Evolutionary conservation across 2,888 invertebrate genomes (phyloP).

Genomic region (Lepidocyrtinus sp.): DNA sequence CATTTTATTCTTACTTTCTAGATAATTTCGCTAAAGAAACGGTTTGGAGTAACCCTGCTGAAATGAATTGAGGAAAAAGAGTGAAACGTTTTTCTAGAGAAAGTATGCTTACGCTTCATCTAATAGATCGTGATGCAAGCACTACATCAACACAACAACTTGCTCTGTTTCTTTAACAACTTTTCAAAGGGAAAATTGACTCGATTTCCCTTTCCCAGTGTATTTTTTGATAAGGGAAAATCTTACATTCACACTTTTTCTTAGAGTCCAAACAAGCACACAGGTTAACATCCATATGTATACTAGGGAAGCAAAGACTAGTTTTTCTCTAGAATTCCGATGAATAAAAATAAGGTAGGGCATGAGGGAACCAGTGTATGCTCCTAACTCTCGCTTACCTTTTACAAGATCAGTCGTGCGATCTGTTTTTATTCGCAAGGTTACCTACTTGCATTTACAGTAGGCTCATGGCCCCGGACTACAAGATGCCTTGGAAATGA

Average conservation of each 20-base stretch:
- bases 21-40: background rate
- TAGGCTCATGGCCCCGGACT: background rate
- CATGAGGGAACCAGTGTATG: background rate
- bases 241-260: background rate
- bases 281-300: background rate
- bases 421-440: slow-evolving; percentile 17
- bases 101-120: background rate
- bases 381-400: slow-evolving; percentile 10
- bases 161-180: background rate
- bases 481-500: slow-evolving; percentile 27
- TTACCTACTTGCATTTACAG: slow-evolving; percentile 4
- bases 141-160: slow-evolving; percentile 21
- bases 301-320: slow-evolving; percentile 1
- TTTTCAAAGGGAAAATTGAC: slow-evolving; percentile 13
- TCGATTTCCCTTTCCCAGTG: slow-evolving; percentile 5
- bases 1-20: slow-evolving; percentile 6
- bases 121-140: slow-evolving; percentile 9
- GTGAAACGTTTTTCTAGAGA: slow-evolving; percentile 4
- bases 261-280: background rate
- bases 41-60: background rate
- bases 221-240: background rate
- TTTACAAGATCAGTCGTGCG: background rate
- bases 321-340: background rate
- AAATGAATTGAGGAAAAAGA: background rate
- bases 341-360: slow-evolving; percentile 8